Percentiles rank a stretch among this genome's conserved stretches.
These are phyloP conservation scores for Cantharis flavilabris DNA, from an alignment of 2,888 invertebrate species.

Conservation along the genomic window DNA sequence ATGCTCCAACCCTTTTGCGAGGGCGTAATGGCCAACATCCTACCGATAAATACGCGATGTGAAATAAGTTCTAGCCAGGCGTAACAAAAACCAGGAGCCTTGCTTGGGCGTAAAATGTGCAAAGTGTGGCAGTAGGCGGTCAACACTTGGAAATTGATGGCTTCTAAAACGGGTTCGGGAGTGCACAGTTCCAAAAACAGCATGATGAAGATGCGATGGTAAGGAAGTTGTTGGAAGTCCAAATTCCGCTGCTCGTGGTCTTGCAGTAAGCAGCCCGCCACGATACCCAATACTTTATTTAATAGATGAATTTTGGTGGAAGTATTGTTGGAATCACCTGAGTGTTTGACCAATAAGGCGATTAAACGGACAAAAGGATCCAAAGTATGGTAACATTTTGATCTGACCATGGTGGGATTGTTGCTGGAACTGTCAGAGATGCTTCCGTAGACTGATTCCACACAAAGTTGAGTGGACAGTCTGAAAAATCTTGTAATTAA, in stretches of 20 bases:
- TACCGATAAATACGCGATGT: slow-evolving; percentile 93
- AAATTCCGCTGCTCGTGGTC: slow-evolving; percentile 91
- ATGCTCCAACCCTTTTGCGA: slow-evolving; percentile 97
- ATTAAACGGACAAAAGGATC: slow-evolving; percentile 95
- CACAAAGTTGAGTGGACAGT: slow-evolving; percentile 94
- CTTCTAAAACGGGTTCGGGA: slow-evolving; percentile 90
- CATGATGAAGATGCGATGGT: slow-evolving; percentile 95
- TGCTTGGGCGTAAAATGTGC: slow-evolving; percentile 88
- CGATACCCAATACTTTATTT: slow-evolving; percentile 94
- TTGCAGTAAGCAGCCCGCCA: slow-evolving; percentile 92
- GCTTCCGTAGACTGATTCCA: slow-evolving; percentile 86
- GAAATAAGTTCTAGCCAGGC: slow-evolving; percentile 98
- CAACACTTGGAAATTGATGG: slow-evolving; percentile 91
- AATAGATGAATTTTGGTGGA: slow-evolving; percentile 96
- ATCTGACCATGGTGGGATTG: slow-evolving; percentile 63
- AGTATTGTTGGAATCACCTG: slow-evolving; percentile 87
- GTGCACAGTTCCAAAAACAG: slow-evolving; percentile 95
- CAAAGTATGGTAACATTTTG: slow-evolving; percentile 93
- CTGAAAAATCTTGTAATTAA: slow-evolving; percentile 96
- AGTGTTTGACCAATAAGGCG: slow-evolving; percentile 91
- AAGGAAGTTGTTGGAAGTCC: slow-evolving; percentile 96
- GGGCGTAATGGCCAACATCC: slow-evolving; percentile 87
- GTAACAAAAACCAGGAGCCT: slow-evolving; percentile 96
- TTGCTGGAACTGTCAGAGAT: slow-evolving; percentile 25
- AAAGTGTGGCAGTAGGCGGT: slow-evolving; percentile 96